A percentile compares a stretch with the other conserved stretches of the same genome.
These are phyloP conservation scores for Anser brachyrhynchus DNA, from an alignment of 2,113 vertebrate genomes.

Conservation along the genomic window DNA sequence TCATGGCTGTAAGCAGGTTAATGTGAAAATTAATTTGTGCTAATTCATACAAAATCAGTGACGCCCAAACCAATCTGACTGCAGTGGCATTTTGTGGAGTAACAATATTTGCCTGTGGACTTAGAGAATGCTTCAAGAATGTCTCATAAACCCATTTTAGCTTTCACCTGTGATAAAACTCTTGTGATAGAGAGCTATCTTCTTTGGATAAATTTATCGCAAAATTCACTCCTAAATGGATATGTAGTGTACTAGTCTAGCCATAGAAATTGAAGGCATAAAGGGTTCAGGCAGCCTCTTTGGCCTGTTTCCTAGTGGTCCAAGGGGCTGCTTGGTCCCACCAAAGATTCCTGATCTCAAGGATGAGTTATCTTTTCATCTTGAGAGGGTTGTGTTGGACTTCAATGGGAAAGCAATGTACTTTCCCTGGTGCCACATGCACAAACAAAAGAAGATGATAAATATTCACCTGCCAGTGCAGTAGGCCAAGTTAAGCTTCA, in stretches of 20 bases:
- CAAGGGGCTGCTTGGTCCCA: neutral
- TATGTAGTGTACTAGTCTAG: neutral
- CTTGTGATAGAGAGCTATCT: neutral
- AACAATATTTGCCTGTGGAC: slow-evolving; percentile 3
- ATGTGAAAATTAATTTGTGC: slow-evolving; percentile 55
- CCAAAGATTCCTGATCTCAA: neutral
- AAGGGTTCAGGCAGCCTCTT: neutral
- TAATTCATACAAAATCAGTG: slow-evolving; percentile 43
- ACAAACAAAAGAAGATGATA: neutral
- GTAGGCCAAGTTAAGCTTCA: neutral
- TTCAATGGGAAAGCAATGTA: neutral
- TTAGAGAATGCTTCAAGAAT: neutral
- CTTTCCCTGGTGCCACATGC: neutral
- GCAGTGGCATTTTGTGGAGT: neutral
- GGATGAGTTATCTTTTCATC: neutral
- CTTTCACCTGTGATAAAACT: neutral
- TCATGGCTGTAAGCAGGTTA: slow-evolving; percentile 54
- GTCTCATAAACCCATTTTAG: neutral
- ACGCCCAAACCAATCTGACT: neutral
- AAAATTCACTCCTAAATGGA: neutral
- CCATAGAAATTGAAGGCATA: neutral
- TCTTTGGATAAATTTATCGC: neutral
- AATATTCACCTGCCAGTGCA: neutral
- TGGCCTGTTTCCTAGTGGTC: neutral
- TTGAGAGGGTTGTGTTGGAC: neutral